Conservation (phyloP, 2,888 invertebrate genomes). For the Spilosoma lubricipeda region DNA sequence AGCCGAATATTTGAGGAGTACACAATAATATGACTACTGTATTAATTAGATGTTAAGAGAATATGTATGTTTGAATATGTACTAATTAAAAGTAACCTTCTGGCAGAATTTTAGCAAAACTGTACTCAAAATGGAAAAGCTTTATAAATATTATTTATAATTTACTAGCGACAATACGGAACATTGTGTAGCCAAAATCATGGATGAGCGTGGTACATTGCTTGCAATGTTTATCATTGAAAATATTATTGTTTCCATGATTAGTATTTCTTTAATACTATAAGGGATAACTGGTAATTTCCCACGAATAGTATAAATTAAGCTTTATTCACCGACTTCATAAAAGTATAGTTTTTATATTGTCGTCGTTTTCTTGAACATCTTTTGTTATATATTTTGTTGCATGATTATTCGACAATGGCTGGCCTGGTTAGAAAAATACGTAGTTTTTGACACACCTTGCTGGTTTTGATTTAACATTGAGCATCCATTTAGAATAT, state of each 20-base stretch:
- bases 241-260: neutral
- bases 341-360: neutral
- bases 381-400: neutral
- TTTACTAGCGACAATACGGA: neutral
- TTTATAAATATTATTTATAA: too few relatives aligned
- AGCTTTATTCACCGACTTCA: neutral
- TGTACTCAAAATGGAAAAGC: neutral
- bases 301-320: neutral
- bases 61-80: neutral
- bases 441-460: neutral
- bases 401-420: too few relatives aligned
- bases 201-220: neutral
- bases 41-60: slow-evolving; percentile 8
- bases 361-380: neutral
- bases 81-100: neutral
- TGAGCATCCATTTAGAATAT: neutral
- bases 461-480: neutral
- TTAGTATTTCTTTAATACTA: neutral
- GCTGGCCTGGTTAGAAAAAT: neutral
- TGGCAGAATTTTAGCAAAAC: neutral
- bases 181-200: slow-evolving; percentile 5
- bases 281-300: neutral
- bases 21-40: neutral
- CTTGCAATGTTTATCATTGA: too few relatives aligned
- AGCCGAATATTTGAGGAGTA: neutral